Base-by-base conservation (phyloP, 2,113 vertebrate species). In the Otolemur garnettii region DNA sequence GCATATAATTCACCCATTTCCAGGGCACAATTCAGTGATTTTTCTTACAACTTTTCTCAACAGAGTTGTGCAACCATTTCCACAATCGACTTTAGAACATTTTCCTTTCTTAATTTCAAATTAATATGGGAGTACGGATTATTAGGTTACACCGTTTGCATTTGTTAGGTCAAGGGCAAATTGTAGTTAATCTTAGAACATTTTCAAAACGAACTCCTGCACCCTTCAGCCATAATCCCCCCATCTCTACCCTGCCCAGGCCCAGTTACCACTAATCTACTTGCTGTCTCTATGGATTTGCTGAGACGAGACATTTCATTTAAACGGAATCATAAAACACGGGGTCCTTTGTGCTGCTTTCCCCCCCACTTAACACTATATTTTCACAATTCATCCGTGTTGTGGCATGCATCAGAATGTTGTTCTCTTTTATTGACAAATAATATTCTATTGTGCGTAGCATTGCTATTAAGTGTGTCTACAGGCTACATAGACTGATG, bases 1-100 rank as follows among this genome's bases (percentile, higher is more conserved):
- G 7, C 24, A n/a, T n/a, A 42, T 4, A 81, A 91, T 77, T 82
- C 35, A 82, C 33, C 21, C 79, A 59, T 66, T 89, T 78, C 72
- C 35, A 33, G 35, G n/a, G 3, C 30, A 66, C 26, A 57, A 15
- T 53, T 38, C 59, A 90, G 62, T 91, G 80, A 3, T 6, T 77
- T 87, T 93, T 21, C 33, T 72, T 75, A 42, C 15, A 79, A 35
- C 33, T 89, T 68, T 89, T 66, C 45, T 90, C 87, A 69, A 38
- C 22, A 83, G 35, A 85, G 35, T 69, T 81, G n/a, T 50, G 11
- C 30, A 53, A 59, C 60, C 33, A 84, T 55, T 59, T 87, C 83
- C 30, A 57, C 10, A 30, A 66, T 77, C 28, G 22, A 83, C 69
- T 87, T 84, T 53, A 83, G 64, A 85, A 38, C 33, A 91, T 81